Evolutionary conservation across 2,113 vertebrate species (phyloP), one percentile per base, ranked within the genome.

Genomic region (Falcunculus frontatus): DNA sequence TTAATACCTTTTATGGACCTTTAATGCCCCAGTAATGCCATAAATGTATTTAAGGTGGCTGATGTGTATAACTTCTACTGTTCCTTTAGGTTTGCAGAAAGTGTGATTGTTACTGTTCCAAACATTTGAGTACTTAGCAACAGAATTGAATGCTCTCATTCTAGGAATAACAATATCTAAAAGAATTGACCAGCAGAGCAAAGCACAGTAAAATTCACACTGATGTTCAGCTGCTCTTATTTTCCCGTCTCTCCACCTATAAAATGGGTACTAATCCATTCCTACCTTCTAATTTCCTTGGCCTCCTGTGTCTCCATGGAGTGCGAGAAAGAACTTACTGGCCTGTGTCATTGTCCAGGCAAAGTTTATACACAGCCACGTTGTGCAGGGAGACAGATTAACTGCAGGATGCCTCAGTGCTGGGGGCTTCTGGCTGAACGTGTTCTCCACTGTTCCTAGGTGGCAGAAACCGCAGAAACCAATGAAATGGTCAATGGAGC

Each of bases 401-500:
- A 96, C 89, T 92, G 88, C 95, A 82, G 68, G 85, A 83, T 80
- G 30, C 32, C 53, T 33, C 42, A 2, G 47, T 21, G 10, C 55
- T 55, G 52, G 9, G 52, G 82, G 67, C 63, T 55, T 53, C 26
- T 69, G 11, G 35, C 65, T 97, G 92, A 98, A 81, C 17, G 2
- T 57, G 59, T 62, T 94, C 67, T 88, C 91, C 46, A 3, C 96
- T 97, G 74, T 98, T 95, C 96, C 90, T 86, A 98, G 98, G 97
- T 98, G 98, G 98, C 96, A 97, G 98, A 99, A 44, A 98, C 94
- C 3, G 94, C 97, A 80, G 99, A 99, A 30, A 98, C 97, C 4
- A 98, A 91, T 0, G 98, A 99, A 52, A 98, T 99, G 97, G 98
- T 99, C 96, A 99, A 99, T 7, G 99, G 99, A 15, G 98, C 99